Evolutionary conservation across 2,888 invertebrate species (phyloP).

Genomic region (Leptopilina drosophilae): DNA sequence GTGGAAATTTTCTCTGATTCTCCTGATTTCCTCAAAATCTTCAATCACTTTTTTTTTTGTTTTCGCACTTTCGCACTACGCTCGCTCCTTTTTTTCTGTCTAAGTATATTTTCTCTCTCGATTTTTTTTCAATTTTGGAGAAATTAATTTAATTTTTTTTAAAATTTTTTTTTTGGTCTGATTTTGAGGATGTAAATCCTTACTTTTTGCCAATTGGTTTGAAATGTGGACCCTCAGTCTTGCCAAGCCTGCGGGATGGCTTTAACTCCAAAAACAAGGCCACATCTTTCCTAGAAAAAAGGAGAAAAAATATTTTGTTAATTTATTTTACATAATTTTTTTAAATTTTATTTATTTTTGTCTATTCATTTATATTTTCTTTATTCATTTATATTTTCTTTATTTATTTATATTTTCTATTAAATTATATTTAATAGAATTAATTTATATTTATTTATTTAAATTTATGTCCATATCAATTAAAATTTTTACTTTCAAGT

Average conservation of each 20-base stretch:
- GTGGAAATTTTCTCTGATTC: constrained; percentile 32
- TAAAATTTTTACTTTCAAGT: too few species aligned
- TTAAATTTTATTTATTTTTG: too few species aligned
- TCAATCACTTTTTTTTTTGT: constrained; percentile 41
- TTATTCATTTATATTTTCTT: too few species aligned
- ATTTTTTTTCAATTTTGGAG: constrained; percentile 38
- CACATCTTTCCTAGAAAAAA: constrained; percentile 70
- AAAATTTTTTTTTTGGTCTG: constrained; percentile 41
- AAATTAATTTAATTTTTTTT: constrained; percentile 42
- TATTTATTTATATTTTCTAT: too few species aligned
- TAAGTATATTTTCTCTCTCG: constrained; percentile 20
- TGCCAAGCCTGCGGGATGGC: constrained; percentile 70
- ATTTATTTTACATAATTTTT: too few species aligned
- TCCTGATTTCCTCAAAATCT: constrained; percentile 33
- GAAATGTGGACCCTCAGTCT: constrained; percentile 64
- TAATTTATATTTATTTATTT: too few species aligned
- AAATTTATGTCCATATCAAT: too few species aligned
- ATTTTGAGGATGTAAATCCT: constrained; percentile 63
- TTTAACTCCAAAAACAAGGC: constrained; percentile 70
- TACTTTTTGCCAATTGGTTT: constrained; percentile 71
- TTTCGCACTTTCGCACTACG: constrained; percentile 42
- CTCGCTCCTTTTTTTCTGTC: constrained; percentile 39
- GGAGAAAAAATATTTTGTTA: constrained; percentile 20
- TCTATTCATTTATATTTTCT: too few species aligned
- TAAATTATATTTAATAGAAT: too few species aligned